A percentile compares a stretch with the other conserved stretches of the same genome.
phyloP scores from a whole-genome alignment of 2,888 invertebrate genomes.

The Spisula subtruncata region DNA sequence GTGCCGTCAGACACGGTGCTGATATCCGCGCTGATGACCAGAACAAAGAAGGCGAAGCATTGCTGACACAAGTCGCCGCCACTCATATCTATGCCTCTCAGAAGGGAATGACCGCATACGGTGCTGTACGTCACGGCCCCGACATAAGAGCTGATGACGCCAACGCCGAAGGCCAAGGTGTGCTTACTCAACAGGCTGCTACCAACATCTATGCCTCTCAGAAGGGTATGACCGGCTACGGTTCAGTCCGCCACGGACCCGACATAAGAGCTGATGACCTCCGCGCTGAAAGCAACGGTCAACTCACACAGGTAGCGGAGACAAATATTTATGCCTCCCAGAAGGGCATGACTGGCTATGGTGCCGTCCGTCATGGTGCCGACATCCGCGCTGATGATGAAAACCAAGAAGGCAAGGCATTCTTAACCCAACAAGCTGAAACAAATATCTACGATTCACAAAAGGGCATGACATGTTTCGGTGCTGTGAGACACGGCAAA shows the following conservation, averaged over 20 bases:
- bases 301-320: constrained; percentile 85
- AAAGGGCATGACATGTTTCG: constrained; percentile 84
- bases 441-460: constrained; percentile 86
- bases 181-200: constrained; percentile 86
- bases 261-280: constrained; percentile 85
- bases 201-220: constrained; percentile 86
- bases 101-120: constrained; percentile 85
- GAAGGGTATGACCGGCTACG: constrained; percentile 83
- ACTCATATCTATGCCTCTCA: constrained; percentile 86
- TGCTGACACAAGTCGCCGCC: constrained; percentile 85
- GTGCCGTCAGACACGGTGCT: constrained; percentile 85
- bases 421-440: constrained; percentile 86
- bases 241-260: constrained; percentile 81
- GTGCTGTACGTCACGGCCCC: constrained; percentile 85
- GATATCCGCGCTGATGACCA: constrained; percentile 86
- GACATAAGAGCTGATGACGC: constrained; percentile 86
- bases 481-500: constrained; percentile 84
- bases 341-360: constrained; percentile 73
- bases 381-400: constrained; percentile 86
- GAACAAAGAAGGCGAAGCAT: constrained; percentile 80
- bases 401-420: constrained; percentile 79
- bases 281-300: constrained; percentile 78
- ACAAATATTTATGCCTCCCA: constrained; percentile 83
- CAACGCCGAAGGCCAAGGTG: constrained; percentile 80
- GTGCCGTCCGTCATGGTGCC: constrained; percentile 85